Percentiles rank a stretch among this genome's conserved stretches.
Conservation (phyloP, 2,113 vertebrate species). For the Globicephala melas region DNA sequence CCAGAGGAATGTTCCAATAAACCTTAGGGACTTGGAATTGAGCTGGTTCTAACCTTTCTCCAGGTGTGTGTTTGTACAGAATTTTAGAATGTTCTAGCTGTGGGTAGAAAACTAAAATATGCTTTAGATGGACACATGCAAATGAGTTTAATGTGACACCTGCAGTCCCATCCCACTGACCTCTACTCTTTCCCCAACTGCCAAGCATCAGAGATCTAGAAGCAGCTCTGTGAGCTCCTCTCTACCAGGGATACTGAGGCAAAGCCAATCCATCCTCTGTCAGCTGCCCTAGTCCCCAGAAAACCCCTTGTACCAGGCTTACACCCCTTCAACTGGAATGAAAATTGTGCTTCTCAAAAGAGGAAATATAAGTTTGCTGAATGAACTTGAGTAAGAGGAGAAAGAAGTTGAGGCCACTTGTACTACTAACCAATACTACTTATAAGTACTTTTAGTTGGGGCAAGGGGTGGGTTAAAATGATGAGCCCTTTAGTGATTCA, state of each 20-base stretch:
- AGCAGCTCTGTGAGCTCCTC: not conserved
- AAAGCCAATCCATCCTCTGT: not conserved
- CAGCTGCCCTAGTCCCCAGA: not conserved
- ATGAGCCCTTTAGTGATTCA: not conserved
- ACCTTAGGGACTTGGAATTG: not conserved
- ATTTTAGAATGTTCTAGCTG: not conserved
- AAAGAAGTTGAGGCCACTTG: not conserved
- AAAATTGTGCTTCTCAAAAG: not conserved
- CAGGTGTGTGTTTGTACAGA: not conserved
- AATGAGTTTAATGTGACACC: not conserved
- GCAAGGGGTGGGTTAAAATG: not conserved
- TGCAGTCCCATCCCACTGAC: not conserved
- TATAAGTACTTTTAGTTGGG: not conserved
- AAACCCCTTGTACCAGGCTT: not conserved
- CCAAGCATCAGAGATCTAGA: not conserved
- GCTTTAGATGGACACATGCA: not conserved
- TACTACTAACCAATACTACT: not conserved
- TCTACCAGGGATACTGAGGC: not conserved
- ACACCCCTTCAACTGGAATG: not conserved
- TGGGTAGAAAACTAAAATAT: not conserved
- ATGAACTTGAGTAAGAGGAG: not conserved
- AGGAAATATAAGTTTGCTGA: not conserved
- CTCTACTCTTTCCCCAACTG: not conserved
- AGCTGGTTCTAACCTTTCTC: conserved; percentile 11
- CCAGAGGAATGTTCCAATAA: not conserved